Evolutionary conservation across 1,140 invertebrate species (phyloP), one percentile per base, ranked within the genome.

Genomic region (Adelges cooleyi): DNA sequence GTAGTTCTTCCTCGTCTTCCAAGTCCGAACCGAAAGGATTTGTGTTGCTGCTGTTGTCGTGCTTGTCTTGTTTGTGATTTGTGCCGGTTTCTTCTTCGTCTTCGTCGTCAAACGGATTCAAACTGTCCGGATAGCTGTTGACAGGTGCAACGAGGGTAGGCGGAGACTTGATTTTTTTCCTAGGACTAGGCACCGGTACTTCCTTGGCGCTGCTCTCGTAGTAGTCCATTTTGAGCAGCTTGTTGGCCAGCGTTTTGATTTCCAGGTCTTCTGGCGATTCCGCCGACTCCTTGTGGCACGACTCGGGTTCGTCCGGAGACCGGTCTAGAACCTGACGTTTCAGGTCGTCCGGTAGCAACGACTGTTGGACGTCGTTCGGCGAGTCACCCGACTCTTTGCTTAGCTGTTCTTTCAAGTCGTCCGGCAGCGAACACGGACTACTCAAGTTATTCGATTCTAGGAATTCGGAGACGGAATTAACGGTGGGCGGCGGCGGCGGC

Each of bases 21-120:
- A 83, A 80, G 51, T 81, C 81, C 65, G 80, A 81, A 27, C 81
- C 85, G 74, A 90, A 90, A 1, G 87, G 86, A 79, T 89, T 89
- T 3, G 77, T 80, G 68, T 76, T 78, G 27, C 51, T 40, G 68
- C 76, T 78, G 27, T 54, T 40, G 6, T 68, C 54, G 33, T 69
- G 75, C 74, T 22, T n/a, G 15, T 27, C n/a, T 71, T 68, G 53
- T 38, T 69, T 75, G 74, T 20, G 9, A 11, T 27, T n/a, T 71
- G 70, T 72, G 65, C 73, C 67, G 17, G 71, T 74, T 42, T 77
- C 76, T n/a, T 81, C 80, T 9, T 81, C 78, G 27, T 84, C 83
- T 56, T 84, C 83, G 42, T 80, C 76, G 13, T 73, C 82, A 74
- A 90, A 90, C 3, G 89, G 89, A 80, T 92, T 92, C 52, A 91